Percentiles rank a stretch among this genome's conserved stretches.
phyloP scores from a whole-genome alignment of 2,113 vertebrate genomes.

The Percopsis transmontana region DNA sequence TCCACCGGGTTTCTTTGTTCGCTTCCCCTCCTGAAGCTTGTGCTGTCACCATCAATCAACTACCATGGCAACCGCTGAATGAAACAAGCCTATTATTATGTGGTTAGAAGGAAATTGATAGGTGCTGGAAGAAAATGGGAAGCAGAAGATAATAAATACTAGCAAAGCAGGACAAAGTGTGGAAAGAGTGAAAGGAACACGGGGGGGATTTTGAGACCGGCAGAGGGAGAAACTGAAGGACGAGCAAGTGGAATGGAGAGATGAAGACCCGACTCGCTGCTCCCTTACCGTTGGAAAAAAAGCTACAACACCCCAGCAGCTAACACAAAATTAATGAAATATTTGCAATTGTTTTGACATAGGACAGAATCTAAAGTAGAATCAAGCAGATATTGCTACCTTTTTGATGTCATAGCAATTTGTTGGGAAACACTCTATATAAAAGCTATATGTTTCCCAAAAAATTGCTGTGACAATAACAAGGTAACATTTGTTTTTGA shows the following conservation, averaged over 20 bases:
- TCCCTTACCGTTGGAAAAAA: slow-evolving; percentile 3
- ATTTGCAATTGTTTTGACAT: no score
- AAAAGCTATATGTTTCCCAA: no score
- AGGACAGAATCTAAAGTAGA: no score
- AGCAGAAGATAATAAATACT: slow-evolving; percentile 41
- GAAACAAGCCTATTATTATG: slow-evolving; percentile 70
- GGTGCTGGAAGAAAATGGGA: slow-evolving; percentile 49
- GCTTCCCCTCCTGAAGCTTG: slow-evolving; percentile 28
- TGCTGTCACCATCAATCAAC: slow-evolving; percentile 69
- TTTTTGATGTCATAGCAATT: no score
- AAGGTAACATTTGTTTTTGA: no score
- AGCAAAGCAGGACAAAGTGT: slow-evolving; percentile 17
- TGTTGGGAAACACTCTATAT: no score
- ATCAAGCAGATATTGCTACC: no score
- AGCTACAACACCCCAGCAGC: background rate
- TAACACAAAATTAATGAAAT: slow-evolving; percentile 5
- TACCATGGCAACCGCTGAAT: slow-evolving; percentile 67
- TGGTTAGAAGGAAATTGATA: slow-evolving; percentile 61
- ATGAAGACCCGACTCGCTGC: slow-evolving; percentile 6
- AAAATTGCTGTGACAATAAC: no score
- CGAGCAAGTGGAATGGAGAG: slow-evolving; percentile 23
- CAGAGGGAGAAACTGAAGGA: slow-evolving; percentile 24
- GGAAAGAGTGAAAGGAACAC: slow-evolving; percentile 18
- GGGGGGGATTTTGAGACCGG: slow-evolving; percentile 18
- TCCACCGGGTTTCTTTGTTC: slow-evolving; percentile 31